Percentiles rank a stretch among this genome's conserved stretches.
Evolutionary conservation across 2,797 vertebrate genomes (phyloP).

Genomic region (Denticeps clupeoides): DNA sequence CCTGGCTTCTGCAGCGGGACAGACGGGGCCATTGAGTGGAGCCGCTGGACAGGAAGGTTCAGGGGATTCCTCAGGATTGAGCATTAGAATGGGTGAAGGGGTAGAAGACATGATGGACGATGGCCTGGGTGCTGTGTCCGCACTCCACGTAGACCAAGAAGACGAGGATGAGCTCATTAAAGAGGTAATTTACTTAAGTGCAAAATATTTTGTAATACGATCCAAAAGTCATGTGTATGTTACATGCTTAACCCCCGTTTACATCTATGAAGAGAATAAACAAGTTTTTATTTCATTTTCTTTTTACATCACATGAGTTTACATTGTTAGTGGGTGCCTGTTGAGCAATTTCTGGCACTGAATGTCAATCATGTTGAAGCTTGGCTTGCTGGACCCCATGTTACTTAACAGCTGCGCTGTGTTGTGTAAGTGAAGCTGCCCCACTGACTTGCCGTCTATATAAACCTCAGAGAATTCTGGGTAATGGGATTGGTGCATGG

Average conservation of each 20-base stretch:
- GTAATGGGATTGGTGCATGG: neutral
- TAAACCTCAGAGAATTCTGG: neutral
- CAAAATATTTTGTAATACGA: no score
- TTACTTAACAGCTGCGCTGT: slow-evolving; percentile 20
- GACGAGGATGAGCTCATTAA: slow-evolving; percentile 59
- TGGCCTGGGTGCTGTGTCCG: slow-evolving; percentile 1
- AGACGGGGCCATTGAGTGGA: slow-evolving; percentile 48
- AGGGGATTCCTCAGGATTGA: slow-evolving; percentile 29
- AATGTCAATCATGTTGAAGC: neutral
- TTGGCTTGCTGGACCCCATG: neutral
- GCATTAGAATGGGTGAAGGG: slow-evolving; percentile 49
- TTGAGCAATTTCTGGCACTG: slow-evolving; percentile 11
- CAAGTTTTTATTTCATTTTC: no score
- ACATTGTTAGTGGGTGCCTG: no score
- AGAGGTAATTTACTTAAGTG: no score
- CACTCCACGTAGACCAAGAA: slow-evolving; percentile 1
- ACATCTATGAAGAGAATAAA: no score
- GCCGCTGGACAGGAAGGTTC: slow-evolving; percentile 49
- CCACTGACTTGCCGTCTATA: neutral
- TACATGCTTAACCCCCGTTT: no score
- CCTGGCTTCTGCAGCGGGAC: slow-evolving; percentile 47
- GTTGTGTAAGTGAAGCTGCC: slow-evolving; percentile 6
- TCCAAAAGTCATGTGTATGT: no score
- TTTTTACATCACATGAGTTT: no score
- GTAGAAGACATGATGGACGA: slow-evolving; percentile 18